Percentiles rank a stretch among this genome's conserved stretches.
Conservation (phyloP, 30 jellyfish, hydroid and myxozoan species). For the Euphysa ruthae region DNA sequence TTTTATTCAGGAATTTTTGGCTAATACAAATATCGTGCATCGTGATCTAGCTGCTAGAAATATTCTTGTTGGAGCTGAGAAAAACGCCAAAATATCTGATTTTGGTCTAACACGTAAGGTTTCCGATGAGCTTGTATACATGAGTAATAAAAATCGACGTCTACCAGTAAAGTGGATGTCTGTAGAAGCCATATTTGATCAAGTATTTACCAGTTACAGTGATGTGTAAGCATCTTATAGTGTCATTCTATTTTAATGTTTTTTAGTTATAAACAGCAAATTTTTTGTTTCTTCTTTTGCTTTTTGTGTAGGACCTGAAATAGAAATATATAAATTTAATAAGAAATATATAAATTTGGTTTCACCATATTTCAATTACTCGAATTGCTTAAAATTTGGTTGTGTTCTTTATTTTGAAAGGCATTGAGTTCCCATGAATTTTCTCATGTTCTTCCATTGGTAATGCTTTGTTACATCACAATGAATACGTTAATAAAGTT, state of each 20-base stretch:
- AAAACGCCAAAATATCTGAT: slow-evolving; percentile 69
- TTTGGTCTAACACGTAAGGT: slow-evolving; percentile 78
- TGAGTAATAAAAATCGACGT: slow-evolving; percentile 49
- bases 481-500: not conserved
- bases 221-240: slow-evolving; percentile 54
- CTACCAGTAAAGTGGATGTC: slow-evolving; percentile 97
- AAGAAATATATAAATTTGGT: no score
- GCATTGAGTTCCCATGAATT: no score
- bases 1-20: slow-evolving; percentile 51
- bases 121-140: slow-evolving; percentile 55
- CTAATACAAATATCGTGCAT: slow-evolving; percentile 59
- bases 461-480: no score
- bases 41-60: slow-evolving; percentile 96
- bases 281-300: no score
- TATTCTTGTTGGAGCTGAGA: slow-evolving; percentile 69
- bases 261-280: no score
- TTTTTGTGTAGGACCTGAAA: no score
- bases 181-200: slow-evolving; percentile 84
- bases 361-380: no score
- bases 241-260: not conserved
- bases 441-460: no score
- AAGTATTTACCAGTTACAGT: slow-evolving; percentile 59
- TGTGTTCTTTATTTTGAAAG: no score
- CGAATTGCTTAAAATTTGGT: no score
- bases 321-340: no score